Evolutionary conservation across 2,888 invertebrate species (phyloP).

Genomic region (Conistra vaccinii): DNA sequence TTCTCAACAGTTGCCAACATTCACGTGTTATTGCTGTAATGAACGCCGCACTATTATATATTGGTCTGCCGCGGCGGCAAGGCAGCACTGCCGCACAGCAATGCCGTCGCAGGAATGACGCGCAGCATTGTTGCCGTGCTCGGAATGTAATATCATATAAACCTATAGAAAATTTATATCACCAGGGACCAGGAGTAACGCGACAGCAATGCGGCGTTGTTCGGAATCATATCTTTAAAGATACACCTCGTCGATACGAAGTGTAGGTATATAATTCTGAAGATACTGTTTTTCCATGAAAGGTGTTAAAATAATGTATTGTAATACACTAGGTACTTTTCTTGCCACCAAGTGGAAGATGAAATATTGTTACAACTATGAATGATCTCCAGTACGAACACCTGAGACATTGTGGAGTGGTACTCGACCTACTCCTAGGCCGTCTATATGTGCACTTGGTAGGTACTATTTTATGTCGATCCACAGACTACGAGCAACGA

Average conservation of each 20-base stretch:
- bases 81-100: too few relatives aligned
- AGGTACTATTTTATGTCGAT: neutral
- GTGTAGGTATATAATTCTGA: neutral
- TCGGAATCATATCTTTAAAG: neutral
- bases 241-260: neutral
- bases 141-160: too few relatives aligned
- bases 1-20: too few relatives aligned
- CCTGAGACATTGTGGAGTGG: constrained; percentile 20
- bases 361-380: constrained; percentile 9
- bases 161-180: too few relatives aligned
- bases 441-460: neutral
- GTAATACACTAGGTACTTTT: neutral
- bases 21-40: too few relatives aligned
- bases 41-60: too few relatives aligned
- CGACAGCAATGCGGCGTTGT: too few relatives aligned
- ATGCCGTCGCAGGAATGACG: too few relatives aligned
- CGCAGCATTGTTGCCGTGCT: too few relatives aligned
- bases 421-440: constrained; percentile 23
- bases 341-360: neutral
- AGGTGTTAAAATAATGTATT: neutral
- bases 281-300: neutral
- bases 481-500: neutral
- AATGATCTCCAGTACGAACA: constrained; percentile 27
- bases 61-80: too few relatives aligned
- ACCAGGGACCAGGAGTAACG: too few relatives aligned